A percentile compares a stretch with the other conserved stretches of the same genome.
Evolutionary conservation across 2,797 vertebrate genomes (phyloP).

Genomic region (Anguilla anguilla): DNA sequence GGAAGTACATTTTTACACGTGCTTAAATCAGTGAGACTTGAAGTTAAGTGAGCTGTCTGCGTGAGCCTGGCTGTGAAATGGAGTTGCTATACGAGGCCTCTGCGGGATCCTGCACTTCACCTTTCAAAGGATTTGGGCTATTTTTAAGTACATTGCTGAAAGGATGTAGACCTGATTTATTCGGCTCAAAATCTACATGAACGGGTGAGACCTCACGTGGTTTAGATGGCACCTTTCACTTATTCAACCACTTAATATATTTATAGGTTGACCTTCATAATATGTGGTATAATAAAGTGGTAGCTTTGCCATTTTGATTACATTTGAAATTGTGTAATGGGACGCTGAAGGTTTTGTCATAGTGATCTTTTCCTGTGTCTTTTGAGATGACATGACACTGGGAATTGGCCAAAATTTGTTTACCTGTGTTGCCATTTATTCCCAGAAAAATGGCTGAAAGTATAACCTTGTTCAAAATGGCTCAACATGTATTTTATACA

Average conservation of each 20-base stretch:
- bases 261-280: conserved; percentile 6
- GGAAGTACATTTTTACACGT: neutral
- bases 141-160: neutral
- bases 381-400: neutral
- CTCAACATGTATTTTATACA: neutral
- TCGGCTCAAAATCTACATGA: neutral
- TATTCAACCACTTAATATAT: neutral
- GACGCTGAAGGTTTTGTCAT: neutral
- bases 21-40: neutral
- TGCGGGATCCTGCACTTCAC: neutral
- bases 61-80: neutral
- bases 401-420: neutral
- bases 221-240: neutral
- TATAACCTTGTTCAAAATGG: neutral
- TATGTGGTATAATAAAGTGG: neutral
- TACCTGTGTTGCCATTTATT: neutral
- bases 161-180: neutral
- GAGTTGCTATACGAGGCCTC: neutral
- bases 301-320: neutral
- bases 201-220: neutral
- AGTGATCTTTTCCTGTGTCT: neutral
- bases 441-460: neutral
- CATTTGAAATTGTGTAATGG: neutral
- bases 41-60: neutral
- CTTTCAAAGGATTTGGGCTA: neutral